Evolutionary conservation across 2,113 vertebrate genomes (phyloP), one percentile per base, ranked within the genome.

Genomic region (Baryphthengus martii): DNA sequence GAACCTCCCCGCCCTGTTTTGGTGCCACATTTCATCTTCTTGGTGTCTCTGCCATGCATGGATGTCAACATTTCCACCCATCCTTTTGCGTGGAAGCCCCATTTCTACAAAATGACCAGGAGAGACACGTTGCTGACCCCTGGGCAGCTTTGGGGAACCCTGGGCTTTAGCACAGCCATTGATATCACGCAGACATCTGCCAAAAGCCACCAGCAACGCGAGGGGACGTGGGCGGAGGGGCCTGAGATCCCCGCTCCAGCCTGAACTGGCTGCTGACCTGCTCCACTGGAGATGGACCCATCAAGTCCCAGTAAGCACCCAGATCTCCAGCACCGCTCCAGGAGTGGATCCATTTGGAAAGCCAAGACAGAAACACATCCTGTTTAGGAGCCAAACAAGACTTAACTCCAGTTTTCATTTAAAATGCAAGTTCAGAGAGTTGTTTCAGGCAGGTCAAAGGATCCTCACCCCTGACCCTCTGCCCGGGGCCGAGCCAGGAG

Each of bases 101-200:
- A 24, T 23, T 80, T 63, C 83, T 70, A 13, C 18, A 24, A 37
- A 62, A 61, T 1, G 4, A 67, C 13, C 13, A 29, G 59, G 25
- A 80, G 37, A 88, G 68, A 70, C 4, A 42, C 0, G 0, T 40
- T 83, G 63, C 82, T 0, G 0, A 29, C 50, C 49, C 58, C 24
- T 6, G n/a, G 40, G 63, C 8, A 78, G 33, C 63, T 75, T 39
- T 55, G 71, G 78, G 65, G 83, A 71, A 59, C 26, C 71, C 23
- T 0, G 1, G 11, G 14, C 39, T 90, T 74, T 39, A 80, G 68
- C 77, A 62, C 56, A 74, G 65, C 56, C 68, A 67, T 10, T 52
- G 26, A 37, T 40, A 86, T 61, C 33, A 56, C 0, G 23, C 56
- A 10, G 80, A 44, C 25, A 4, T 65, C 25, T 53, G 76, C 40